A percentile compares a stretch with the other conserved stretches of the same genome.
Conservation (phyloP, 2,113 vertebrate genomes). For the Ornithorhynchus anatinus region DNA sequence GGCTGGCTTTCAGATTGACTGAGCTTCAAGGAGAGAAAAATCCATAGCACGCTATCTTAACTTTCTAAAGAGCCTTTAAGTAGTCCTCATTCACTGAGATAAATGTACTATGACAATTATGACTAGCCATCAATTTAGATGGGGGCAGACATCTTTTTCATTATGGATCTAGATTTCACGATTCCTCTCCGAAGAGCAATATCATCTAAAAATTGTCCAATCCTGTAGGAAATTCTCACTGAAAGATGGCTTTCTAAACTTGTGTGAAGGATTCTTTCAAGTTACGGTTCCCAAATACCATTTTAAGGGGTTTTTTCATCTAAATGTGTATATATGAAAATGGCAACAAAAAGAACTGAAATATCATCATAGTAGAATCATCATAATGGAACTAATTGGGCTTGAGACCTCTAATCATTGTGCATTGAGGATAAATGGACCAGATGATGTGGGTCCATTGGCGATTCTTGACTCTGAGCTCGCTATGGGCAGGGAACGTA, state of each 20-base stretch:
- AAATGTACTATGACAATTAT: not conserved
- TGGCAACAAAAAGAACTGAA: not conserved
- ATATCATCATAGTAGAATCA: not conserved
- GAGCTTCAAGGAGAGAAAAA: slow-evolving; percentile 50
- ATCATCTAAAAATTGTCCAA: too few relatives aligned
- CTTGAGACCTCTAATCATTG: not conserved
- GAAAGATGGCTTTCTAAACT: not conserved
- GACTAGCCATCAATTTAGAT: not conserved
- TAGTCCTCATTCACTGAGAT: slow-evolving; percentile 10
- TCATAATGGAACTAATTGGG: not conserved
- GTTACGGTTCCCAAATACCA: not conserved
- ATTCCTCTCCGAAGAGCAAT: too few relatives aligned
- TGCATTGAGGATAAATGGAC: too few relatives aligned
- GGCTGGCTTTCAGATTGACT: slow-evolving; percentile 47
- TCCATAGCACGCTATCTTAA: slow-evolving; percentile 52
- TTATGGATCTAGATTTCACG: too few relatives aligned
- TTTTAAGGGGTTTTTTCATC: not conserved
- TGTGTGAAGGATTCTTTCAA: not conserved
- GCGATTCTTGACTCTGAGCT: too few relatives aligned
- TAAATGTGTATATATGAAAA: not conserved
- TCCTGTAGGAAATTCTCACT: not conserved
- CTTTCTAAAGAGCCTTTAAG: slow-evolving; percentile 45
- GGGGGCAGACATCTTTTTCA: too few relatives aligned
- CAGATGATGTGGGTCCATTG: too few relatives aligned
- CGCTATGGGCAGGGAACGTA: too few relatives aligned